These are phyloP conservation scores for Camptogramma bilineatum DNA, from an alignment of 2,888 invertebrate species.

Conservation along the genomic window DNA sequence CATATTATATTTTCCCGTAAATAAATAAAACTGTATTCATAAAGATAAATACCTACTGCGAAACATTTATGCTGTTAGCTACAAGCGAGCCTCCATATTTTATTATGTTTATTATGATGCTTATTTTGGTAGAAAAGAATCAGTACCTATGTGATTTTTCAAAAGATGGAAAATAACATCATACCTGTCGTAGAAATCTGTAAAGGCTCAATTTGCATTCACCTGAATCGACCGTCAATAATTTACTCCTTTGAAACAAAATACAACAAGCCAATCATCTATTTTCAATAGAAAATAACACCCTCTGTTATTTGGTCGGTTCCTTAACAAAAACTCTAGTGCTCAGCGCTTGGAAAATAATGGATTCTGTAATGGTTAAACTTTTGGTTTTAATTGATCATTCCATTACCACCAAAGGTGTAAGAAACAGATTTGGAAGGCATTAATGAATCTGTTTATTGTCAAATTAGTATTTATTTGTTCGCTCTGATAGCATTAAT, in stretches of 20 bases:
- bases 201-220: not conserved
- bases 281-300: constrained; percentile 30
- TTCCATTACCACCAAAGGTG: constrained; percentile 42
- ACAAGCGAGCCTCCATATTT: no score
- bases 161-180: no score
- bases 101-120: no score
- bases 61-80: not conserved
- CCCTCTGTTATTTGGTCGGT: constrained; percentile 17
- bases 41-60: not conserved
- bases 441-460: constrained; percentile 19
- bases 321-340: constrained; percentile 29
- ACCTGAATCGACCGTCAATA: not conserved
- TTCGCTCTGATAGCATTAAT: constrained; percentile 19
- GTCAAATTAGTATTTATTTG: constrained; percentile 25
- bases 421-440: constrained; percentile 32
- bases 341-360: constrained; percentile 40
- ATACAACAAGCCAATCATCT: constrained; percentile 18
- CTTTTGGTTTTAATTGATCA: constrained; percentile 45
- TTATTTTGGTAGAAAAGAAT: no score
- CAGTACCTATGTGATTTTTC: no score
- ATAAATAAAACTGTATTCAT: not conserved
- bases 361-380: constrained; percentile 48
- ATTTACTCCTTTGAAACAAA: not conserved
- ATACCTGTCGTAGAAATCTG: no score
- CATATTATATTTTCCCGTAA: constrained; percentile 25